Base-by-base conservation (phyloP, 1,140 invertebrate genomes). In the Drosophila mayri region DNA sequence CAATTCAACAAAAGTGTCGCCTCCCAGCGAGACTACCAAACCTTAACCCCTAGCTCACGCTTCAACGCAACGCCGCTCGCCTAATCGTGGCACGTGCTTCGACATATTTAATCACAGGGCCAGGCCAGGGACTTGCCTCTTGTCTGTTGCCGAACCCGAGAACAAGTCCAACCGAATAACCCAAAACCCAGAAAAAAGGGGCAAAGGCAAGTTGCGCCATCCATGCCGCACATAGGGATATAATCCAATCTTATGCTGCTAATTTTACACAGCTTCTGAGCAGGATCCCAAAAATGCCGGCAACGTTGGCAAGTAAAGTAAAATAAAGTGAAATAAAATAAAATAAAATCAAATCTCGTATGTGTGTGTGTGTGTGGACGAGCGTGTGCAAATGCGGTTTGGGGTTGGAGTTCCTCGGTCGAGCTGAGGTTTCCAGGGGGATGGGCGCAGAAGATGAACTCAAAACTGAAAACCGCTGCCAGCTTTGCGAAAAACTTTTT, bases 231-330 rank as follows among this genome's bases (percentile, higher is more conserved):
- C 71, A 90, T 43, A 84, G 79, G 79, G 85, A 90, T 90, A 90
- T 90, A 90, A 90, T 90, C 85, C 85, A 90, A 90, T 90, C 85
- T 85, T 90, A 85, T 90, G 81, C 81, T 90, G 85, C 85, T 90
- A 90, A 90, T 90, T 90, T 90, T 84, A 85, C 81, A 85, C 82
- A 86, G 81, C 81, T 55, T 55, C 52, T 55, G 52, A 85, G 62
- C 72, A 84, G 65, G 67, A 82, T 68, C 58, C 72, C 68, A 46
- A 78, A 64, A 76, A 81, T 80, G 60, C 44, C 55, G 49, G 78
- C 59, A 64, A 52, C 60, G 63, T 18, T 37, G 30, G 12, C 18
- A 52, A 54, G 50, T 11, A 38, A 55, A 55, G 52, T 38, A 55
- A 55, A 55, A 55, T 55, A 38, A 55, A 55, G 52, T 54, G 14